Evolutionary conservation across 2,797 vertebrate genomes (phyloP).

Genomic region (Synanceia verrucosa): DNA sequence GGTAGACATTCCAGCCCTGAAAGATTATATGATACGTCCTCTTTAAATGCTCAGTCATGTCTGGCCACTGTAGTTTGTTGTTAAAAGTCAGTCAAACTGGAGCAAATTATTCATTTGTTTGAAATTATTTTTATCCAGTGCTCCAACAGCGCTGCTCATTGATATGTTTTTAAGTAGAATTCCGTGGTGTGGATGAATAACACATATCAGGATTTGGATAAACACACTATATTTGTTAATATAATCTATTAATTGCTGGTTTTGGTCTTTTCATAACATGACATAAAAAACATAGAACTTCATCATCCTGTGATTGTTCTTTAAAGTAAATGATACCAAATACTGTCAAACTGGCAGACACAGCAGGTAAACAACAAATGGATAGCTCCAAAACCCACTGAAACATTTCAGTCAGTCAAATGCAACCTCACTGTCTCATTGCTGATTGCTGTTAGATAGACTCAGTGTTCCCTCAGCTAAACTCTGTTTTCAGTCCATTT

Average conservation of each 20-base stretch:
- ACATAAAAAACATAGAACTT: not conserved
- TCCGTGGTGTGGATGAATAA: not conserved
- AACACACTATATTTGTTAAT: not conserved
- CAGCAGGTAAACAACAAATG: not conserved
- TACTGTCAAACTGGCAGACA: not conserved
- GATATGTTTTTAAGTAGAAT: not conserved
- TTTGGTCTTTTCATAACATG: not conserved
- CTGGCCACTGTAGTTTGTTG: not conserved
- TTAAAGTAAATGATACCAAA: not conserved
- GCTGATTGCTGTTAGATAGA: slow-evolving; percentile 12
- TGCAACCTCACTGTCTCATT: slow-evolving; percentile 10
- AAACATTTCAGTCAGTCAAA: slow-evolving; percentile 13
- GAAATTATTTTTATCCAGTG: not conserved
- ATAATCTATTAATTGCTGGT: not conserved
- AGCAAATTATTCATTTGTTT: not conserved
- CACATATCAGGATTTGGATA: not conserved
- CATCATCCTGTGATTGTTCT: not conserved
- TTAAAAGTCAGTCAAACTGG: not conserved
- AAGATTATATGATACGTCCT: not conserved
- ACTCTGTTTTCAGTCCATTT: slow-evolving; percentile 38
- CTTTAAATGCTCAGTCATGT: not conserved
- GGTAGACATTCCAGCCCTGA: too few relatives aligned
- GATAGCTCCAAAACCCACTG: not conserved
- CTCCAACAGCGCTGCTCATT: not conserved
- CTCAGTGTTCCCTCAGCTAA: not conserved